Evolutionary conservation across 2,888 invertebrate species (phyloP).

Genomic region (Hymenopus coronatus): DNA sequence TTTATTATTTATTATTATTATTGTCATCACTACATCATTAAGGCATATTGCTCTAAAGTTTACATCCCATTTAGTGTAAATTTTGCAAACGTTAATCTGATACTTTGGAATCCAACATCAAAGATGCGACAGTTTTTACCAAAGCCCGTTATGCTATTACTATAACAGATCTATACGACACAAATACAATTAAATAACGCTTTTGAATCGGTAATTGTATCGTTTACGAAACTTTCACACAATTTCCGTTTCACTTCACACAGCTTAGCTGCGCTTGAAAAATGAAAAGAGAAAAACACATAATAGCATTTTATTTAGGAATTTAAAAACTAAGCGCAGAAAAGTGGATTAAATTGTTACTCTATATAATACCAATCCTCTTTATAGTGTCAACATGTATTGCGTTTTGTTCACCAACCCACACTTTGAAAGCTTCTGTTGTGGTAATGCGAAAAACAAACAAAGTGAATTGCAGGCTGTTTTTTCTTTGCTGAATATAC

Average conservation of each 20-base stretch:
- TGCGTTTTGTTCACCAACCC: not conserved
- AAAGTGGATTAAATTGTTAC: not conserved
- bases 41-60: too few species aligned
- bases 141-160: too few species aligned
- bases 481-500: not conserved
- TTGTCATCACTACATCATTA: too few species aligned
- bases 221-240: not conserved
- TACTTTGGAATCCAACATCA: too few species aligned
- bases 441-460: not conserved
- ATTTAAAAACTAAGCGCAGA: not conserved
- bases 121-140: too few species aligned
- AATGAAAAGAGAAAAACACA: not conserved
- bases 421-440: not conserved
- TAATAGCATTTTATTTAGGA: not conserved
- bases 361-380: not conserved
- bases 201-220: not conserved
- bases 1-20: too few species aligned
- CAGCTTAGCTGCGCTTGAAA: not conserved
- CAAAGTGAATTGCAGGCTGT: not conserved
- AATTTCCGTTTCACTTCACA: not conserved
- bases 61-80: too few species aligned
- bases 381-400: not conserved
- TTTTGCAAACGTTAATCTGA: too few species aligned
- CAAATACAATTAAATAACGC: not conserved
- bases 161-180: too few species aligned